Evolutionary conservation across 2,888 invertebrate species (phyloP), one percentile per base, ranked within the genome.

Genomic region (Melipona beecheii): DNA sequence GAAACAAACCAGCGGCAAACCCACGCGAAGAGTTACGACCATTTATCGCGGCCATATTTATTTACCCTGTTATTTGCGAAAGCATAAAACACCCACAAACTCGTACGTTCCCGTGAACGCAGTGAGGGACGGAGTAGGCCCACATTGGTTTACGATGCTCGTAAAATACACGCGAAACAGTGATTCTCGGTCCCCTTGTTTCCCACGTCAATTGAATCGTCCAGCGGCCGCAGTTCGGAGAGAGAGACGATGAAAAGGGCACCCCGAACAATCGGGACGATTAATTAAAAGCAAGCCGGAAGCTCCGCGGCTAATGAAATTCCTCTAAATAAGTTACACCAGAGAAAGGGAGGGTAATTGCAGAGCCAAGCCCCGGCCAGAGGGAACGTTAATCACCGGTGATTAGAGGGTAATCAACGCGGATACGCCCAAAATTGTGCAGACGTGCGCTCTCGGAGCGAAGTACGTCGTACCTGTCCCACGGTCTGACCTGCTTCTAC

Each of bases 351-450:
- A 84, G 69, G 58, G 62, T 72, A 84, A 84, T 88, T 81, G 74
- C 68, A 50, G 49, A 43, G 72, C 74, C 68, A 68, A 66, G 74
- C 75, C 69, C 52, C 17, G 36, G 31, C 68, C 24, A 17, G 43
- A 70, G 43, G 69, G 76, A 69, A 79, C 69, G 77, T 84, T 87
- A 86, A 89, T 84, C 81, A 68, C 75, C 31, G 62, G 65, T 81
- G 81, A 89, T 87, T 87, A 68, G 78, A 73, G 72, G 60, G 81
- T 75, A 87, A 89, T 88, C 78, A 78, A 79, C 73, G 73, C 11
- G 77, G 73, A 56, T 76, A 86, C 74, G 77, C 72, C 77, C 76
- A 64, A 81, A 89, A 84, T 87, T 81, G 77, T 77, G 68, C 58
- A 65, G 64, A 86, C 78, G 74, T 71, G 76, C 54, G 58, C 69